phyloP scores from a whole-genome alignment of 2,797 vertebrate genomes.

The Hydrolagus colliei region DNA sequence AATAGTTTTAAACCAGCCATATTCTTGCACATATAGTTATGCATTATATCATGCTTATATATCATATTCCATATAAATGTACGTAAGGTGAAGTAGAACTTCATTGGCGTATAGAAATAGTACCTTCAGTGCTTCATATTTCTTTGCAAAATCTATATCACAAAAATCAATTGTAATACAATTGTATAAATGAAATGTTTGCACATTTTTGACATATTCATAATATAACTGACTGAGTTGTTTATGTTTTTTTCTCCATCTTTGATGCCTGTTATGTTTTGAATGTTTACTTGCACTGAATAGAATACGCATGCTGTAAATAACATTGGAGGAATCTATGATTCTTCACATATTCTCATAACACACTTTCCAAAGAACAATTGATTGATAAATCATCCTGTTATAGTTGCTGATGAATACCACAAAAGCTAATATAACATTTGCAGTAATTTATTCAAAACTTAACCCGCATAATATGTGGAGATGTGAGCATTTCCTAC shows the following conservation, averaged over 20 bases:
- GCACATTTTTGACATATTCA: not conserved
- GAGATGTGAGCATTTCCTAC: not conserved
- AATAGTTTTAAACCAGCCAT: not conserved
- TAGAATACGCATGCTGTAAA: too few species aligned
- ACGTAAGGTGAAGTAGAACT: too few species aligned
- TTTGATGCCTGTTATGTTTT: not conserved
- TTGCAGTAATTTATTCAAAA: not conserved
- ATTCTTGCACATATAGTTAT: not conserved
- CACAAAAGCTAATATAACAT: not conserved
- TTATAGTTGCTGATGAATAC: not conserved
- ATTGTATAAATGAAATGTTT: slow-evolving; percentile 7
- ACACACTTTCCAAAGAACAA: not conserved
- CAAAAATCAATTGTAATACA: slow-evolving; percentile 3
- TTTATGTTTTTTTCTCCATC: not conserved
- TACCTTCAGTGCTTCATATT: not conserved
- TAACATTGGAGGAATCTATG: not conserved
- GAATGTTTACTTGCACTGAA: not conserved
- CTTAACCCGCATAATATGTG: not conserved
- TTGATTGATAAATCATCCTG: too few species aligned
- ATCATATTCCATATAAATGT: not conserved
- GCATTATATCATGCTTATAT: not conserved
- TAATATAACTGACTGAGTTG: not conserved
- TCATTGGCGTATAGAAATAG: not conserved
- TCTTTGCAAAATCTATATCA: not conserved
- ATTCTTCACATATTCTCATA: not conserved